Evolutionary conservation across 2,113 vertebrate genomes (phyloP).

Genomic region (Misgurnus mizolepis): DNA sequence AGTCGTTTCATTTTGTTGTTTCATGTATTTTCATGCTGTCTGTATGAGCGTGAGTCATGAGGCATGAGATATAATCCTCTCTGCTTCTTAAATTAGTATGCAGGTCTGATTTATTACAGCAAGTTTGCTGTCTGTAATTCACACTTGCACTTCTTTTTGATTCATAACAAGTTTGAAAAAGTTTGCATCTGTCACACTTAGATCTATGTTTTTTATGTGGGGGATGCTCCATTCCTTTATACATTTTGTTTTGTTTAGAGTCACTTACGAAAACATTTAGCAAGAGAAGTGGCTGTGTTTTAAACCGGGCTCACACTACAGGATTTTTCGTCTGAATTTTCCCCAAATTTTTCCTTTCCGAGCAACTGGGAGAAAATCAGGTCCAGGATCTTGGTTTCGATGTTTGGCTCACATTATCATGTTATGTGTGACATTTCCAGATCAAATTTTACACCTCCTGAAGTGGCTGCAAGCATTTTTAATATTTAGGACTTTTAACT

Average conservation of each 20-base stretch:
- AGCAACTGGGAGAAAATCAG: no score
- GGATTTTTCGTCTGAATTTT: no score
- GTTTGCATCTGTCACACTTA: neutral
- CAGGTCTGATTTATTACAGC: neutral
- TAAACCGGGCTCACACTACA: neutral
- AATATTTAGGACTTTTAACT: no score
- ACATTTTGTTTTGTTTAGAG: neutral
- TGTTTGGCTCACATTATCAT: no score
- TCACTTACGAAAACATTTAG: neutral
- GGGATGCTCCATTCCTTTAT: neutral
- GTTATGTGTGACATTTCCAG: no score
- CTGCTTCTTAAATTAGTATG: conserved; percentile 1
- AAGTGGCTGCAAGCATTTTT: no score
- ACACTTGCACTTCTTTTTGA: neutral
- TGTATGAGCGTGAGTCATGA: neutral
- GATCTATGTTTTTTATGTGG: neutral
- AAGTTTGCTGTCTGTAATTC: neutral
- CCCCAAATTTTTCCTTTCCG: no score
- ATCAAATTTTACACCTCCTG: no score
- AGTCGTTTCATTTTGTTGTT: neutral
- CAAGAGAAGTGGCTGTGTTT: neutral
- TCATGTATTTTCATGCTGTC: neutral
- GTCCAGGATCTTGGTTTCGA: no score
- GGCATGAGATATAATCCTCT: neutral
- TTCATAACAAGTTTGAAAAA: neutral